These are phyloP conservation scores for Lithobius niger DNA, from an alignment of 1,140 invertebrate genomes.

Conservation along the genomic window DNA sequence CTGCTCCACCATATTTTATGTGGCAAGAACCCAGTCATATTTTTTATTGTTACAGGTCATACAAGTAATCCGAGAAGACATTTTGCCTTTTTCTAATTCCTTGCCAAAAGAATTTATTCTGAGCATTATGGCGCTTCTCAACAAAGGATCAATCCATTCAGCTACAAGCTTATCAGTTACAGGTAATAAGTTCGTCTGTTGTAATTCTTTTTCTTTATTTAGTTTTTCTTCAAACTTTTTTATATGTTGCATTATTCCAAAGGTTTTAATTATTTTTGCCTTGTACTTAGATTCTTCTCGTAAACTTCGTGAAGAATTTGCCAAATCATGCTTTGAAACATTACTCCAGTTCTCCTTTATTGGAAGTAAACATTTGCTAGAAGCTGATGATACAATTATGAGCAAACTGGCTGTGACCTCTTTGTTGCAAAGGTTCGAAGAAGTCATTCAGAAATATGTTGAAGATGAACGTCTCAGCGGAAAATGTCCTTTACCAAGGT, in stretches of 20 bases:
- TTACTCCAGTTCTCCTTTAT: slow-evolving; percentile 77
- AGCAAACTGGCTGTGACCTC: slow-evolving; percentile 79
- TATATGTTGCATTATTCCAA: background rate
- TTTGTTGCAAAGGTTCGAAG: slow-evolving; percentile 78
- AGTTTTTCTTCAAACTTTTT: background rate
- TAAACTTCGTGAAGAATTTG: slow-evolving; percentile 82
- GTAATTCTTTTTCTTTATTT: slow-evolving; percentile 3
- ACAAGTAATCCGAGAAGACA: slow-evolving; percentile 67
- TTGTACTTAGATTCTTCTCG: slow-evolving; percentile 37
- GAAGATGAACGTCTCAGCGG: slow-evolving; percentile 77
- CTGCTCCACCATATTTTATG: no score
- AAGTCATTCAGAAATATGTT: slow-evolving; percentile 74
- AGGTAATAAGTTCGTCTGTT: slow-evolving; percentile 26
- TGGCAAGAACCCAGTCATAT: no score
- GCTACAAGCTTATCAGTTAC: slow-evolving; percentile 43
- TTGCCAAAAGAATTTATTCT: slow-evolving; percentile 77
- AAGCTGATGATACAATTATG: slow-evolving; percentile 39
- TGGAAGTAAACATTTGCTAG: slow-evolving; percentile 13
- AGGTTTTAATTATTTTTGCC: slow-evolving; percentile 6
- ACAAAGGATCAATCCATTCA: slow-evolving; percentile 88
- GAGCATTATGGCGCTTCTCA: slow-evolving; percentile 74
- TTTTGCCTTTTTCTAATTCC: slow-evolving; percentile 60
- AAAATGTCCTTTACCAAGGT: slow-evolving; percentile 81
- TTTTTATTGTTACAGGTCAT: slow-evolving; percentile 66
- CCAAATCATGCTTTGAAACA: slow-evolving; percentile 91